Evolutionary conservation across 2,113 vertebrate species (phyloP), one percentile per base, ranked within the genome.

Genomic region (Meleagris gallopavo): DNA sequence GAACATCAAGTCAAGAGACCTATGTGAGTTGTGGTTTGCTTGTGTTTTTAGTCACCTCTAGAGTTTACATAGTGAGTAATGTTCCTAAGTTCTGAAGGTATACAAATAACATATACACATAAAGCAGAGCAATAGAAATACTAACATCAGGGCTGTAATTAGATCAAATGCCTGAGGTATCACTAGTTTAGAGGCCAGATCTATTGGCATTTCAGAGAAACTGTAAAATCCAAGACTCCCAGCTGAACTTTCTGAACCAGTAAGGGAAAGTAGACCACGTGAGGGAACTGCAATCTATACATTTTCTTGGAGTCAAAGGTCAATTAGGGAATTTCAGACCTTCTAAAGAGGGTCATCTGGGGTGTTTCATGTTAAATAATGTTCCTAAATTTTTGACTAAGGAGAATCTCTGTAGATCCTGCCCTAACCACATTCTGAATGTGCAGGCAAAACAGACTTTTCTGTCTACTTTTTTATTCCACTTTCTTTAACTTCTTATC

Each of bases 11-110:
- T 97, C 97, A 43, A 97, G 70, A 94, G 97, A 97, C 93, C 65
- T 97, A 36, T 61, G 98, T 98, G 96, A 97, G 98, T 96, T 95
- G 73, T 95, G 88, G 38, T 93, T 77, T 91, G 72, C 45, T 77
- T 96, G 55, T 89, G 48, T 40, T 79, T 91, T 93, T 55, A 86
- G 52, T 96, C 76, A 74, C 32, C 41, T 62, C 24, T 62, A 83
- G 74, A 71, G 30, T 80, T 95, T 80, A 89, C 22, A 34, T 36
- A 77, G 38, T 83, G 60, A 93, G 57, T 72, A 88, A 78, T 76
- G 58, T 85, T 74, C 69, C 40, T 67, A 11, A n/a, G 32, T 84
- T 90, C 77, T 81, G 66, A 83, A 92, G 73, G 65, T 81, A 27
- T 61, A 86, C 40, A 41, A 92, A n/a, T 78, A 87, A 71, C 0